Evolutionary conservation across 2,888 invertebrate genomes (phyloP), one percentile per base, ranked within the genome.

Genomic region (Drosophila acutilabella): DNA sequence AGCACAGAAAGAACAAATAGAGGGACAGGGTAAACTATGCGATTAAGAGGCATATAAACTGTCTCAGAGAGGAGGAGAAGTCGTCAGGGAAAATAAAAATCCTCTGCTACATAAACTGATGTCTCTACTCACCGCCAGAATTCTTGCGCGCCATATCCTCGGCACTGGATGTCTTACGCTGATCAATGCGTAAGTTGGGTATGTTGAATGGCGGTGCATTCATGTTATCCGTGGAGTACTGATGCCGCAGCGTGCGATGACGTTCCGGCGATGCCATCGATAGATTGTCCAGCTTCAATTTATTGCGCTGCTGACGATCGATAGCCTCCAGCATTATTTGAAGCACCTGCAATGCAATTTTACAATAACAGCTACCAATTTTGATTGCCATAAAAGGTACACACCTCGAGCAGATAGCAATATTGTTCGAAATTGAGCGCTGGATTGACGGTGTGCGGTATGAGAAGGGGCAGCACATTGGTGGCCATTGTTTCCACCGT

Each of bases 271-370:
- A 96, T 52, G 95, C 95, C 85, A 96, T 93, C 42, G 96, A 94
- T 69, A 96, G 93, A 91, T 96, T 96, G 91, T 98, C 98, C 89
- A 97, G 92, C 92, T 97, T 97, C 91, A 98, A 94, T 93, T 97
- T 97, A 93, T 96, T 96, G 53, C 97, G 95, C 91, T 98, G 97
- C 90, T 96, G 96, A 79, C 96, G 94, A 92, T 97, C 97, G 75
- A 98, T 97, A 90, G 95, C 96, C 88, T 96, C 96, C 88, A 99
- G 93, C 98, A 99, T 98, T 86, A 98, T 97, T 90, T 98, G 96
- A 65, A 98, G 94, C 50, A 98, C 96, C 94, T 94, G 88, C 62
- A 74, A 51, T 64, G 8, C 14, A 38, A 52, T 14, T 47, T 10
- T 20, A 48, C 47, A 38, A 52, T 60, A 6, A 8, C 23, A 52